Evolutionary conservation across 2,113 vertebrate species (phyloP), one percentile per base, ranked within the genome.

Genomic region (Hippolais icterina): DNA sequence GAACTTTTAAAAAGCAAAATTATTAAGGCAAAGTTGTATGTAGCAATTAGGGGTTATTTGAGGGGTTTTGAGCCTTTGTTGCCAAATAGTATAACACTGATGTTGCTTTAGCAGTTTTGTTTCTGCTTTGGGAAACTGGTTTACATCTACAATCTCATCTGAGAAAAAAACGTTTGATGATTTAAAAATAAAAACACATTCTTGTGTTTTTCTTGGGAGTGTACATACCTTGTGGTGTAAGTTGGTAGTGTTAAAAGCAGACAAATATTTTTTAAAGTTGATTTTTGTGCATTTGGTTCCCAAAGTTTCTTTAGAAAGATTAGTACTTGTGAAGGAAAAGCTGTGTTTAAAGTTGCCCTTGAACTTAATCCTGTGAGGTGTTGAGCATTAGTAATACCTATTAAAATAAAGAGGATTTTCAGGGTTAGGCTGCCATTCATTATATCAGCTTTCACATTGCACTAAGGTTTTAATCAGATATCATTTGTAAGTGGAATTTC

Each of bases 381-480:
- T 57, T 83, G 46, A 80, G 44, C 65, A 57, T 79, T 90, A 82
- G 41, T 89, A 76, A 76, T 53, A 68, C 31, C 61, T 71, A 53
- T 72, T 91, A 85, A 91, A 94, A 87, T 23, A 54, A 74, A 25
- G 46, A 90, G 52, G n/a, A 82, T 80, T 96, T 92, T 87, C 88
- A 79, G 74, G 10, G 41, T 88, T 92, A 44, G 65, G 29, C 39
- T 93, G 68, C 39, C 50, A 81, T 83, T 94, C 56, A 18, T 86
- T 88, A 65, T 63, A 25, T 69, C 75, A 61, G 33, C 49, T 79
- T 94, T 86, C 82, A 74, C 6, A 8, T 5, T 77, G 18, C 31
- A 63, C 65, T 66, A 68, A 79, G 41, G 23, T 90, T 95, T 94
- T 76, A 90, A 74, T 93, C 47, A 70, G 42, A 8, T 89, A 84